Percentiles rank a stretch among this genome's conserved stretches.
Evolutionary conservation across 2,888 invertebrate genomes (phyloP).

Genomic region (Ennomos quercinarius): DNA sequence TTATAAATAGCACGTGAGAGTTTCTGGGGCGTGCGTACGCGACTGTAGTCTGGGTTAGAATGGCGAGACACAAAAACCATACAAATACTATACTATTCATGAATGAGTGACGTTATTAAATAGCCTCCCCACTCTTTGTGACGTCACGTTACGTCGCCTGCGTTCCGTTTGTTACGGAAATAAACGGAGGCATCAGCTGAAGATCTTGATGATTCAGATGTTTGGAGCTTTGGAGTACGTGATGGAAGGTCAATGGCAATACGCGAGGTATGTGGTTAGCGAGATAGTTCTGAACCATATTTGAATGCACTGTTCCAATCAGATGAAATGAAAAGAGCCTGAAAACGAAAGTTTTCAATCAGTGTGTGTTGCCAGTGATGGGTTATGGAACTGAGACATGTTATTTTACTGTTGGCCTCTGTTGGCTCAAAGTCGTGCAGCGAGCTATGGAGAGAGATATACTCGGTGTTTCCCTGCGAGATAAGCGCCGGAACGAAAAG

Average conservation of each 20-base stretch:
- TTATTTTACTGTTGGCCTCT: no score
- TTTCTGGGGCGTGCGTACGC: constrained; percentile 68
- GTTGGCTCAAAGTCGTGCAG: no score
- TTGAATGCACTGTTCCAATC: neutral
- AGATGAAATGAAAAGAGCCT: no score
- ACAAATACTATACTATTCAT: constrained; percentile 59
- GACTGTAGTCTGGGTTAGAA: constrained; percentile 62
- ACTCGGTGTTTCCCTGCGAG: no score
- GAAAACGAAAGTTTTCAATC: no score
- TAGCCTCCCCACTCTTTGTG: constrained; percentile 58
- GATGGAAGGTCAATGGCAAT: constrained; percentile 48
- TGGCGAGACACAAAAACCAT: constrained; percentile 48
- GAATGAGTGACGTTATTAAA: constrained; percentile 83
- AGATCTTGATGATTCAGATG: constrained; percentile 30
- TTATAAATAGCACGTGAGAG: constrained; percentile 50
- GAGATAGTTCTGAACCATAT: constrained; percentile 7
- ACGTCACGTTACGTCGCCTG: constrained; percentile 63
- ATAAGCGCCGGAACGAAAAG: no score
- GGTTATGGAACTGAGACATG: no score
- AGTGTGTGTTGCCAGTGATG: no score
- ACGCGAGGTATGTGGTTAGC: constrained; percentile 17
- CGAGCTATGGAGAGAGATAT: no score
- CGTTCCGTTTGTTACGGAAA: constrained; percentile 69
- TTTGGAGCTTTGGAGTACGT: constrained; percentile 52
- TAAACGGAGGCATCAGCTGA: constrained; percentile 51